These are phyloP conservation scores for Autographa gamma DNA, from an alignment of 2,888 invertebrate species.

Conservation along the genomic window DNA sequence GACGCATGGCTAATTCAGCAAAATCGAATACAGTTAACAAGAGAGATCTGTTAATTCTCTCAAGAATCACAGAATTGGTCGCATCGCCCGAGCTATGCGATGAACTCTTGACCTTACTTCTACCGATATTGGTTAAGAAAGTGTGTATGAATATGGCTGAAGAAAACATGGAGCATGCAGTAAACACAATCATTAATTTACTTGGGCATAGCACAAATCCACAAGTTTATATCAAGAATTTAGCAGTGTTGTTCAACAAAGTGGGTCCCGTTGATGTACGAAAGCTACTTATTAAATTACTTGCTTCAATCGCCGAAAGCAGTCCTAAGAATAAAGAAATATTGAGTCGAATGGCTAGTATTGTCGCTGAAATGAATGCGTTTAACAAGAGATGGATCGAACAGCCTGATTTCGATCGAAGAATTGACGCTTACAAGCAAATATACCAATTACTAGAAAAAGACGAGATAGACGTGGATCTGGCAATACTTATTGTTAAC, in stretches of 20 bases:
- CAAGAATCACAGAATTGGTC: constrained; percentile 93
- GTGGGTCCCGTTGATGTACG: constrained; percentile 91
- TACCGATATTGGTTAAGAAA: constrained; percentile 92
- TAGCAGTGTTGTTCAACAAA: constrained; percentile 92
- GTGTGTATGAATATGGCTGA: constrained; percentile 90
- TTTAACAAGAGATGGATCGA: constrained; percentile 97
- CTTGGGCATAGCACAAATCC: constrained; percentile 91
- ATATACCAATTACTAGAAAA: constrained; percentile 88
- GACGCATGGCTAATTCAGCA: constrained; percentile 89
- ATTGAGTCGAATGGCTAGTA: constrained; percentile 85
- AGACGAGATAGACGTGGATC: constrained; percentile 89
- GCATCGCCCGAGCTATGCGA: constrained; percentile 91
- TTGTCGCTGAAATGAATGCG: constrained; percentile 93
- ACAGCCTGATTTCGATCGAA: constrained; percentile 96
- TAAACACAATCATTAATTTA: constrained; percentile 93
- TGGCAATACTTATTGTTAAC: constrained; percentile 93
- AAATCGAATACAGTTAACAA: constrained; percentile 90
- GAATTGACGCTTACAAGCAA: constrained; percentile 93
- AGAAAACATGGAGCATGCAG: constrained; percentile 91
- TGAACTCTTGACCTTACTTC: constrained; percentile 90
- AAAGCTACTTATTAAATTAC: constrained; percentile 90
- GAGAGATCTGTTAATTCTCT: constrained; percentile 92
- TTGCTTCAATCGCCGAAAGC: constrained; percentile 89
- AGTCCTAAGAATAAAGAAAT: constrained; percentile 75
- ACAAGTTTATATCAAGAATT: constrained; percentile 90